Evolutionary conservation across 2,797 vertebrate genomes (phyloP), one percentile per base, ranked within the genome.

Genomic region (Sebastiscus tertius): DNA sequence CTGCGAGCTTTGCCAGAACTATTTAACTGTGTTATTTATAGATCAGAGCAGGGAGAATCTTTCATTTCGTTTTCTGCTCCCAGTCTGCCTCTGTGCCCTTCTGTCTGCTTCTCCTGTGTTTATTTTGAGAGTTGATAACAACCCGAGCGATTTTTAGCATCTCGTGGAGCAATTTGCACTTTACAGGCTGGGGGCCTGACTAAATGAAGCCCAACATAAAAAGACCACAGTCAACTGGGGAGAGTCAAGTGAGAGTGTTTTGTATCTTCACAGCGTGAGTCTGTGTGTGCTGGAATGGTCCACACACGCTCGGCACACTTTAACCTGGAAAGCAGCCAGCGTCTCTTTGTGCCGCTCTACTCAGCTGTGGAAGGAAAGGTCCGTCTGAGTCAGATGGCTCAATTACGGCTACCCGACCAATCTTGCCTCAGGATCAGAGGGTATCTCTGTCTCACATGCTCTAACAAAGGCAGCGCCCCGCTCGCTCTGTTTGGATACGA

Each of bases 281-380:
- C 58, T 74, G n/a, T 75, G 83, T 77, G 78, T 86, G 66, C 73
- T 77, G 82, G 82, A 86, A 84, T 76, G 55, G 55, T 65, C 49
- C 76, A 77, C 65, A 82, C 81, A 76, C 75, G 62, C 63, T 80
- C 55, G 18, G 72, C 82, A 87, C 81, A 80, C 78, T 90, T 46
- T 88, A 76, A 83, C 81, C 85, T 95, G 91, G 92, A 93, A 70
- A 27, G 79, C 65, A 63, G 88, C 93, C 90, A 87, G 87, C 56
- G 61, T 69, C 14, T 86, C 89, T 94, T 95, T 94, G 92, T 93
- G 66, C 80, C 18, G 76, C 77, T 77, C 86, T 80, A 77, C 88
- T 94, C 85, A 69, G 85, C 89, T 88, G 92, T 92, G 80, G 74
- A 86, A 87, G 88, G 77, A 56, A 31, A 85, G 64, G 87, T 91